phyloP scores from a whole-genome alignment of 2,113 vertebrate genomes.

The Halcyon senegalensis region DNA sequence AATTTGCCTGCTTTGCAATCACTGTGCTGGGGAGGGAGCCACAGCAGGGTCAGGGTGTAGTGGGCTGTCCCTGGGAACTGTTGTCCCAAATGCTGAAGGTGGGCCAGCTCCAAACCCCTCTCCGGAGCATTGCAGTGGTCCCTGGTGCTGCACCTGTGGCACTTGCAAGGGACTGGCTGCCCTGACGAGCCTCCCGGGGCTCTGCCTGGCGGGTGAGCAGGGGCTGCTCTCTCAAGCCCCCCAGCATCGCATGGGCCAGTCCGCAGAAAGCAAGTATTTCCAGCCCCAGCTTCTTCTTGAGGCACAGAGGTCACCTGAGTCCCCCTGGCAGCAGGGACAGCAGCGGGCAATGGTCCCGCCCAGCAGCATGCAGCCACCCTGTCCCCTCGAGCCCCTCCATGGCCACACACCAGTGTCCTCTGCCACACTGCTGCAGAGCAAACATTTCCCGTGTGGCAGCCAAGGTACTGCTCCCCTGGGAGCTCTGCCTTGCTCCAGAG shows the following conservation, averaged over 20 bases:
- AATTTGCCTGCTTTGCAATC: background rate
- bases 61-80: background rate
- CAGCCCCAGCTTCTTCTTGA: background rate
- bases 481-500: accelerated
- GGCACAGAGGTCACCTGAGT: background rate
- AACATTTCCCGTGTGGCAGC: accelerated
- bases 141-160: accelerated
- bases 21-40: background rate
- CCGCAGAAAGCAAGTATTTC: background rate
- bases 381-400: accelerated
- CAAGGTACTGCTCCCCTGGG: background rate
- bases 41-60: accelerated
- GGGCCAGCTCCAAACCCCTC: background rate
- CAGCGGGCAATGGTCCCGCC: background rate
- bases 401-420: background rate
- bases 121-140: background rate
- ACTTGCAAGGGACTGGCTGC: background rate
- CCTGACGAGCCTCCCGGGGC: background rate
- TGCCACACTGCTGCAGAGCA: background rate
- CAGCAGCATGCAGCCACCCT: accelerated
- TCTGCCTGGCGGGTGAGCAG: background rate
- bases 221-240: background rate
- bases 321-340: background rate
- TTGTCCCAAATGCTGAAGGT: background rate
- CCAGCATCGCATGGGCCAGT: accelerated